phyloP scores from a whole-genome alignment of 2,888 invertebrate species.

The Augiades crinisus region DNA sequence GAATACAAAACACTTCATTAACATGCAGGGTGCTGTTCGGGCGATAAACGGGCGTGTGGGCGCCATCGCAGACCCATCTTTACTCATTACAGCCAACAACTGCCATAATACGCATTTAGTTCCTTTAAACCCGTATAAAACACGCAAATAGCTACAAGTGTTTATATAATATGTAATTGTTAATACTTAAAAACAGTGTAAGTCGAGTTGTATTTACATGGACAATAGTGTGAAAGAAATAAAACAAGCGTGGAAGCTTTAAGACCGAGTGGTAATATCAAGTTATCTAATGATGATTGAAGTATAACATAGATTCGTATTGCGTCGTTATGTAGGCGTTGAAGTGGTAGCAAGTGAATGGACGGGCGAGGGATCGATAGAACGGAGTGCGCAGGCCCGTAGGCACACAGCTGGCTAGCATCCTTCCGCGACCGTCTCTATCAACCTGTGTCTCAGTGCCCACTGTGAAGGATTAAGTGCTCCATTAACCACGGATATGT shows the following conservation, averaged over 20 bases:
- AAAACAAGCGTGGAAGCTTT: conserved; percentile 54
- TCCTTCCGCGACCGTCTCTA: conserved; percentile 46
- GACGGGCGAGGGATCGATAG: conserved; percentile 68
- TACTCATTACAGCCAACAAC: conserved; percentile 1
- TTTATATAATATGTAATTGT: background rate
- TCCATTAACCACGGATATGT: conserved; percentile 56
- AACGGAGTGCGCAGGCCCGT: conserved; percentile 70
- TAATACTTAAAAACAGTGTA: background rate
- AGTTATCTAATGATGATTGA: conserved; percentile 74
- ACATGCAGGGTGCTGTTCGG: conserved; percentile 56
- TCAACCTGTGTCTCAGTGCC: conserved; percentile 54
- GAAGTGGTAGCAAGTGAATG: conserved; percentile 69
- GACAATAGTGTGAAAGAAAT: conserved; percentile 54
- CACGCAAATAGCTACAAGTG: background rate
- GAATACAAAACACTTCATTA: no score
- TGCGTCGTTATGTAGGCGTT: conserved; percentile 68
- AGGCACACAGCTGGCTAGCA: conserved; percentile 63
- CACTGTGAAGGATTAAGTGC: conserved; percentile 55
- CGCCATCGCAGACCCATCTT: conserved; percentile 37
- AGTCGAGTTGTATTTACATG: conserved; percentile 37
- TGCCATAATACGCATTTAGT: background rate
- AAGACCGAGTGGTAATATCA: conserved; percentile 59
- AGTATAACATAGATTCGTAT: conserved; percentile 58
- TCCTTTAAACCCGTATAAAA: background rate
- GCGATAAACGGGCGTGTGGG: conserved; percentile 66